Base-by-base conservation (phyloP, 2,888 invertebrate species). In the Drosophila robusta region DNA sequence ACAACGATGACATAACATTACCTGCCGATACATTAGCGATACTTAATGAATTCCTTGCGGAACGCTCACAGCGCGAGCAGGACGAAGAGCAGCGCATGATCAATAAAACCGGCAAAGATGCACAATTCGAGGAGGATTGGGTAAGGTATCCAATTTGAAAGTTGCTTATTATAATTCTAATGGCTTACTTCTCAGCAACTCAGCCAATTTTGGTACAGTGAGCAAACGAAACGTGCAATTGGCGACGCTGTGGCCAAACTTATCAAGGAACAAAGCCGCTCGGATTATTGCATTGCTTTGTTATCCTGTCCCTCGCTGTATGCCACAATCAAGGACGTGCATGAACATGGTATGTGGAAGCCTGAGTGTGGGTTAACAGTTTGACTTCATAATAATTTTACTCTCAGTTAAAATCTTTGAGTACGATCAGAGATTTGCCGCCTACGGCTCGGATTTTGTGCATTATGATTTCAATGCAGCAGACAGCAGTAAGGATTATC, bases 121-220 rank as follows among this genome's bases (percentile, higher is more conserved):
- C 93, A 29, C 92, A 93, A 75, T 93, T 97, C 90, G 95, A 96
- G 75, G 97, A 97, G 92, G 94, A 97, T 92, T 97, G 97, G 97
- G 97, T 97, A 92, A 86, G 12, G 8, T 16, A 18, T 7, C 4
- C 7, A 4, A 1, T 3, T 22, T 1, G 0, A 7, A 8, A 7
- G 1, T 16, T 36, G n/a, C 4, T 6, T 8, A n/a, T 8, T 24
- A 1, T n/a, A 7, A 16, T 14, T 9, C 3, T 32, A 7, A 39
- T n/a, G 0, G n/a, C 24, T 18, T 24, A 1, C 38, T 46, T 8
- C 12, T 34, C 92, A 98, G 98, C 98, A 99, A 97, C 93, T 99
- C 41, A 98, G 98, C 90, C 99, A 99, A 92, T 99, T 99, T 93
- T 99, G 99, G 99, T 99, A 99, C 90, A 95, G 96, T 87, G 95